Conservation (phyloP, 1,140 invertebrate species). For the Drosophila sp. region DNA sequence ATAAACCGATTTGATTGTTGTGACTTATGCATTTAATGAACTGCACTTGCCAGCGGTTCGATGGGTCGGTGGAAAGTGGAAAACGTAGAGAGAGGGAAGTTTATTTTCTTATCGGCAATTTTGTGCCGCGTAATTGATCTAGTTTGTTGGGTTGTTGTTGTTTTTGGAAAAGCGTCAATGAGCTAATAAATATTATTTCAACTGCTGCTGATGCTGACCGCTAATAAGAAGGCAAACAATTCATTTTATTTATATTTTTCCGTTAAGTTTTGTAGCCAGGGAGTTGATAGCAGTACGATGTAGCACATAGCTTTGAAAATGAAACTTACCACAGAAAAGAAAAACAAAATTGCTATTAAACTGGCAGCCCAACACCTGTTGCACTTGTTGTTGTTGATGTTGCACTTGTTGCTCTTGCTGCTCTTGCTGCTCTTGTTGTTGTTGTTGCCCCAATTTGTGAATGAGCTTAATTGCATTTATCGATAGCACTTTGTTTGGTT, state of each 20-base stretch:
- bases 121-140: conserved; percentile 73
- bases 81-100: neutral
- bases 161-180: conserved; percentile 7
- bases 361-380: conserved; percentile 49
- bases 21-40: conserved; percentile 36
- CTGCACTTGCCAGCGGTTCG: neutral
- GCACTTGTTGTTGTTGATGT: conserved; percentile 26
- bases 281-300: conserved; percentile 3
- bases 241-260: conserved; percentile 25
- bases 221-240: conserved; percentile 66
- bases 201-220: conserved; percentile 58
- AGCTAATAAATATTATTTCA: conserved; percentile 67
- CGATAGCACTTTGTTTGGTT: conserved; percentile 73
- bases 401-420: conserved; percentile 24
- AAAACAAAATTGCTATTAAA: conserved; percentile 34
- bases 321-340: conserved; percentile 66
- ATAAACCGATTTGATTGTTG: conserved; percentile 21
- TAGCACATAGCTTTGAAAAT: conserved; percentile 4
- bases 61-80: neutral
- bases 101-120: conserved; percentile 57
- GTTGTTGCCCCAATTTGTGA: conserved; percentile 59
- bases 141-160: conserved; percentile 43
- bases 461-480: conserved; percentile 71
- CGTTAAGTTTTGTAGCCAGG: too few relatives aligned
- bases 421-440: conserved; percentile 24